Conservation (phyloP, 2,888 invertebrate species). For the Macrophya annulata region DNA sequence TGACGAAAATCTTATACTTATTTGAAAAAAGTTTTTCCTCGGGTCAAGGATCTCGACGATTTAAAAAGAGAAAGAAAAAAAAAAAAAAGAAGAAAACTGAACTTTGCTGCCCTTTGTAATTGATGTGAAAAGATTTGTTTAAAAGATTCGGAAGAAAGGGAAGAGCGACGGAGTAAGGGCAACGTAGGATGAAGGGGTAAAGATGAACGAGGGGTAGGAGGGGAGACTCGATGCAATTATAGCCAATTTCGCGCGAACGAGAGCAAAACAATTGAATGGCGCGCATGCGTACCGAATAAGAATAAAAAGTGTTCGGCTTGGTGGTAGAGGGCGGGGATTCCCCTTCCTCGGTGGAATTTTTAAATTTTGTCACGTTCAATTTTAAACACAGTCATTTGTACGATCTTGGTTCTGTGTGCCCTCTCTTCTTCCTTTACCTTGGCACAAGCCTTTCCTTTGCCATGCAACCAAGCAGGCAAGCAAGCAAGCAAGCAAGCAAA, state of each 20-base stretch:
- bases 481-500: too few relatives aligned
- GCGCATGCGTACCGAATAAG: constrained; percentile 60
- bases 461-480: background rate
- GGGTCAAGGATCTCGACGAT: background rate
- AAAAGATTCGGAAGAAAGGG: background rate
- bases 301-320: constrained; percentile 56
- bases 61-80: background rate
- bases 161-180: background rate
- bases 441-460: constrained; percentile 56
- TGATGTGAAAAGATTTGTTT: background rate
- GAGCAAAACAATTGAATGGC: constrained; percentile 65
- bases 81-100: too few relatives aligned
- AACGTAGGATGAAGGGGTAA: background rate
- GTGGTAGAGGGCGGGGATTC: constrained; percentile 54
- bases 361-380: constrained; percentile 79
- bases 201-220: background rate
- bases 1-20: background rate
- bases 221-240: constrained; percentile 66
- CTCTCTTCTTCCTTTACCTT: constrained; percentile 55
- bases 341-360: constrained; percentile 69
- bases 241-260: constrained; percentile 69
- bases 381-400: constrained; percentile 78
- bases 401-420: constrained; percentile 55
- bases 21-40: background rate
- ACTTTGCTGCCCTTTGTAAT: background rate